A percentile compares a stretch with the other conserved stretches of the same genome.
These are phyloP conservation scores for Zonotrichia albicollis DNA, from an alignment of 2,797 vertebrate species.

Conservation along the genomic window DNA sequence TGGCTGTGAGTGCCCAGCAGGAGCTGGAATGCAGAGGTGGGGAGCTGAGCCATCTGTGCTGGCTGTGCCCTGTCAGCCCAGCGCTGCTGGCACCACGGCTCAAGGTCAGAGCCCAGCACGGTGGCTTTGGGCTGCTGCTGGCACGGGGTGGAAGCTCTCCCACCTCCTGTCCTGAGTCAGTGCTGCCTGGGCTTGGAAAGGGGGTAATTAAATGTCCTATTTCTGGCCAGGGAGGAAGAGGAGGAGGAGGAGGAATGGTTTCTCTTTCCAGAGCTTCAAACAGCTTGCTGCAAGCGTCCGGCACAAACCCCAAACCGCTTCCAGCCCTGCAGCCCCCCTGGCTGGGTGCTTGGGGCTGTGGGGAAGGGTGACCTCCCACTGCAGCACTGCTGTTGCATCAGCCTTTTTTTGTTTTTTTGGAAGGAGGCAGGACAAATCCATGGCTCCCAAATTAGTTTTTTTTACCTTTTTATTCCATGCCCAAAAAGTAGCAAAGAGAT, in stretches of 20 bases:
- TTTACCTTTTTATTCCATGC: neutral
- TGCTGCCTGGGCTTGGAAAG: neutral
- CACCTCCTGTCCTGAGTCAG: conserved; percentile 1
- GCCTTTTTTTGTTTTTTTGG: neutral
- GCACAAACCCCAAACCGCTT: neutral
- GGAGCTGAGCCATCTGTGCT: neutral
- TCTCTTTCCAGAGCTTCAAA: conserved; percentile 4
- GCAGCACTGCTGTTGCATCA: neutral
- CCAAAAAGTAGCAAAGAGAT: neutral
- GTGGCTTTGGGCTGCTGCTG: neutral
- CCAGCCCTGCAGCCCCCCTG: neutral
- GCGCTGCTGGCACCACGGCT: neutral
- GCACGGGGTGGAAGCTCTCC: neutral
- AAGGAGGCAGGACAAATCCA: neutral
- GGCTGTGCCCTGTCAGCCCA: neutral
- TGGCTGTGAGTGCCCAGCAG: neutral
- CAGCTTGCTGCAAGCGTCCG: neutral
- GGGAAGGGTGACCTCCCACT: neutral
- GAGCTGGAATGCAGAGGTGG: neutral
- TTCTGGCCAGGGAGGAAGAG: conserved; percentile 33
- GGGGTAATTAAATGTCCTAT: conserved; percentile 45
- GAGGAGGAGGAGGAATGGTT: neutral
- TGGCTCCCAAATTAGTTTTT: fast-evolving
- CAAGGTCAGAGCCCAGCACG: neutral
- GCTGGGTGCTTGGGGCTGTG: neutral